Evolutionary conservation across 2,888 invertebrate species (phyloP), one percentile per base, ranked within the genome.

Genomic region (Anaspis maculata): DNA sequence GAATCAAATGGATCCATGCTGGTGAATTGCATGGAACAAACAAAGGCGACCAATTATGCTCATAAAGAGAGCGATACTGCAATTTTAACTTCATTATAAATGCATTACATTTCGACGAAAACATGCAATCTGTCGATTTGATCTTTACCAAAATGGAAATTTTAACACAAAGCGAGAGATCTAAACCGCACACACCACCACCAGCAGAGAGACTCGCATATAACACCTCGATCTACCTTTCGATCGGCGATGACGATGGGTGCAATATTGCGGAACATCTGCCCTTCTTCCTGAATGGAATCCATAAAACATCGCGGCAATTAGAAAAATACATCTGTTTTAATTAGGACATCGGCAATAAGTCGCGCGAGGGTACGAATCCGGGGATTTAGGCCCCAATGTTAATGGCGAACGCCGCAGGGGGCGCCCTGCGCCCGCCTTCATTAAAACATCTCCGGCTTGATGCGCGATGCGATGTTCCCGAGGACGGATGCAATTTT

Each of bases 81-180:
- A 57, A 59, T 58, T 58, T 59, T 49, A 54, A 45, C 54, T 57
- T 59, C 59, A 61, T 61, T 60, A 62, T 59, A 61, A 60, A 62
- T 61, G 58, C 61, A 62, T 62, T 62, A 59, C 56, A 54, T 56
- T 59, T 45, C 43, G 45, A 45, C 46, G 41, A 44, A 45, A 52
- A 52, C 62, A 61, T 58, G 61, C 61, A 54, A 61, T 57, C 55
- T 54, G 54, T 46, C 57, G 51, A 61, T 61, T 61, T 58, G 54
- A 59, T 58, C 53, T 55, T 48, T 47, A 43, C 49, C 45, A 43
- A 52, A 51, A 52, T 49, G 51, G 42, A 49, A 43, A 42, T 47
- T 43, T 39, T 29, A 34, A 33, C 35, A n/a, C n/a, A n/a, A n/a
- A n/a, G n/a, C n/a, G n/a, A n/a, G n/a, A n/a, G n/a, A n/a, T n/a